phyloP scores from a whole-genome alignment of 2,113 vertebrate genomes.

The Pelodiscus sinensis region DNA sequence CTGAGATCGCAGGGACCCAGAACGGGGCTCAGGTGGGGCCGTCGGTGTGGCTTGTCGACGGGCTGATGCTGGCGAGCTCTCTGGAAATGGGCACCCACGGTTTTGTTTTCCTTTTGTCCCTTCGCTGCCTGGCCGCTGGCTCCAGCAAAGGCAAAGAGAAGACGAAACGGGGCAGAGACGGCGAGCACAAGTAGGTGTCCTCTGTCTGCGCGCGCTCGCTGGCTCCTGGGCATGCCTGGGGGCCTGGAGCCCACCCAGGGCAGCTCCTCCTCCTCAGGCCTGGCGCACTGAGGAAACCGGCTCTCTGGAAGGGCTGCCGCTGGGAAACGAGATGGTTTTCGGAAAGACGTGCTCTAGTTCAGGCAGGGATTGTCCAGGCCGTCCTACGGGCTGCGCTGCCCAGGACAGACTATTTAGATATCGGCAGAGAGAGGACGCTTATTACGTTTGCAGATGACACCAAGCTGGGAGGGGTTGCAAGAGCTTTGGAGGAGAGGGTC shows the following conservation, averaged over 20 bases:
- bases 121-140: accelerated
- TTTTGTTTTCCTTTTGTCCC: constrained; percentile 51
- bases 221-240: neutral
- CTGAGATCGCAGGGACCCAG: accelerated
- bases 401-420: no score
- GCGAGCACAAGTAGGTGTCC: constrained; percentile 80
- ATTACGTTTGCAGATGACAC: no score
- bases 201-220: neutral
- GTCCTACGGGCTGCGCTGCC: no score
- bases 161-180: constrained; percentile 71
- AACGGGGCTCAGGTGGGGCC: neutral
- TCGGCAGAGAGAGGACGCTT: no score
- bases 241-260: accelerated
- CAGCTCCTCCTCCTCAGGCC: neutral
- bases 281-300: neutral
- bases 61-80: neutral
- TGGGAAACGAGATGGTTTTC: neutral
- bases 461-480: no score
- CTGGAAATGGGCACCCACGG: neutral
- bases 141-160: constrained; percentile 82
- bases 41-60: accelerated
- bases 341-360: neutral
- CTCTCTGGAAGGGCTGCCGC: neutral
- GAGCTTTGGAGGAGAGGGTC: no score
- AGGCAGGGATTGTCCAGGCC: neutral